Evolutionary conservation across 2,888 invertebrate species (phyloP), one percentile per base, ranked within the genome.

Genomic region (Hydraecia micacea): DNA sequence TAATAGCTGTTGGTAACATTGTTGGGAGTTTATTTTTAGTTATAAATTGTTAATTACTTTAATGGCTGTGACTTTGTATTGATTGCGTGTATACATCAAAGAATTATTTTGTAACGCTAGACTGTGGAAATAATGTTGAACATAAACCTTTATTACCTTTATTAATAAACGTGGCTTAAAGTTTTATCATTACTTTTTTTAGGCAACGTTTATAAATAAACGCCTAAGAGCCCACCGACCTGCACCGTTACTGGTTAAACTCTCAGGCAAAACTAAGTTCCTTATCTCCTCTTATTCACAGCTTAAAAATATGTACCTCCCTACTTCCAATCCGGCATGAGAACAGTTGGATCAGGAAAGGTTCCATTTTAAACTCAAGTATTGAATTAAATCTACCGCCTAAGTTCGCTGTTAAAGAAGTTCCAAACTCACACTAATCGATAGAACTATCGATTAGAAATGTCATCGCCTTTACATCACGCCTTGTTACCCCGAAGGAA

Each of bases 381-480:
- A 58, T 75, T 46, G 0, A 39, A 73, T 39, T 73, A 0, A 58
- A 69, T 2, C 11, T 9, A 25, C 32, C 15, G 7, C 7, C 21
- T 42, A 70, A 63, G 36, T 83, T 39, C 5, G 8, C 13, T 32
- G 49, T 42, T 46, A 3, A 75, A 85, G 8, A 5, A 81, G 42
- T 69, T 69, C n/a, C 7, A 25, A 77, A 85, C 32, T 60, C 1
- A 36, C 52, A 62, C 28, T 58, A 69, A 66, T 80, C 74, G 62
- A 80, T 72, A 87, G 46, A 78, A 66, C 32, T 78, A 85, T 87
- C 77, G 85, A 80, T 81, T 71, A 1, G 0, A 65, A 87, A 82
- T 81, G 87, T 83, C 84, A 87, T 75, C 11, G 77, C 36, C 86
- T 79, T 39, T n/a, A 28, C 9, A 55, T 25, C 25, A 55, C 25